Base-by-base conservation (phyloP, 2,113 vertebrate genomes). In the Ciconia stormi region DNA sequence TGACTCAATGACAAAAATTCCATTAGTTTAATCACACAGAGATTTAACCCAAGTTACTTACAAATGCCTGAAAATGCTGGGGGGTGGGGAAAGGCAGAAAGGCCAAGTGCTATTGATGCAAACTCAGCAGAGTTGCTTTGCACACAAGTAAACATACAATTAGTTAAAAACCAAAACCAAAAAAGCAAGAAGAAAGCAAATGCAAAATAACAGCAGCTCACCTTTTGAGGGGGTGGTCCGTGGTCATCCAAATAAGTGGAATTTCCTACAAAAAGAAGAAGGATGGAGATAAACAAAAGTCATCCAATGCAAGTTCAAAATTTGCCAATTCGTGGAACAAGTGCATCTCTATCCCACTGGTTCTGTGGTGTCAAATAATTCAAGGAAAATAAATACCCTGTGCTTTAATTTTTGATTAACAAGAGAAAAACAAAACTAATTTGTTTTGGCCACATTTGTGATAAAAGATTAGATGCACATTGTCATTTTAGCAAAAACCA, bases 221-320 rank as follows among this genome's bases (percentile, higher is more conserved):
- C 99, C 98, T 98, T 99, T 66, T 98, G 98, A 89, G 98, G 97
- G 55, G 98, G 98, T 73, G 98, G 99, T 65, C 99, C 98, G 11
- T 99, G 99, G 95, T 99, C 99, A 97, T 99, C 99, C 98, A 99
- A 96, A 52, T 99, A 99, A 96, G 99, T 99, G 90, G 99, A 99
- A 98, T 99, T 99, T 97, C 99, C 99, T 98, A 96, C 29, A 56
- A 94, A 73, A 79, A 89, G 22, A 79, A 89, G 22, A 92, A 94
- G 21, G 52, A 91, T 72, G 42, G 58, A 72, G 23, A 95, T 97
- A 71, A 94, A 90, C 25, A 96, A 89, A 94, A 70, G 61, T 55
- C 32, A 82, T 58, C 18, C 62, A 92, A 70, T 32, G 8, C 47
- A 83, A 44, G 38, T 73, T 82, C 49, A 79, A 73, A 79, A 82